phyloP scores from a whole-genome alignment of 1,140 invertebrate species.

The Trichonephila inaurata region DNA sequence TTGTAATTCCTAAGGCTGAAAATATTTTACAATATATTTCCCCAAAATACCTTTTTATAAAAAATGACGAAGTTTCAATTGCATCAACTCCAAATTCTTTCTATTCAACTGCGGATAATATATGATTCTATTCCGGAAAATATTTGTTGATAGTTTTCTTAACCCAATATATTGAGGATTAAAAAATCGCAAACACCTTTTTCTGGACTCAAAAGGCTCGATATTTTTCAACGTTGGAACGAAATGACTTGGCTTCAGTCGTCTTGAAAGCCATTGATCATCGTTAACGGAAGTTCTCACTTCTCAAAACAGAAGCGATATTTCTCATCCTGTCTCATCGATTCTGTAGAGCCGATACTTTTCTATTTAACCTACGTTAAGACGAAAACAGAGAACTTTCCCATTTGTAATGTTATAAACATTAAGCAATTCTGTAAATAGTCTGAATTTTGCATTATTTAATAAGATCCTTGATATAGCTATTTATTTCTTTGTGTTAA shows the following conservation, averaged over 20 bases:
- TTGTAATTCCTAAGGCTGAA: neutral
- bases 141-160: slow-evolving; percentile 16
- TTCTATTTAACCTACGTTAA: neutral
- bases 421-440: no score
- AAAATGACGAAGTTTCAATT: neutral
- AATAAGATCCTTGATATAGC: no score
- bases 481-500: no score
- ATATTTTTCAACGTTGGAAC: slow-evolving; percentile 15
- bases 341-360: slow-evolving; percentile 20
- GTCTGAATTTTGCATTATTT: no score
- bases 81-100: neutral
- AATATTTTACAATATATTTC: neutral
- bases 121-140: neutral
- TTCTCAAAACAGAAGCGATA: slow-evolving; percentile 41
- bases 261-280: slow-evolving; percentile 41
- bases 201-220: neutral
- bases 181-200: slow-evolving; percentile 14
- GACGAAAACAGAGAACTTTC: neutral
- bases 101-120: neutral
- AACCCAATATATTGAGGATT: slow-evolving; percentile 12
- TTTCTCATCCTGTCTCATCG: slow-evolving; percentile 31
- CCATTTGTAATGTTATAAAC: neutral
- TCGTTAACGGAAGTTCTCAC: slow-evolving; percentile 13
- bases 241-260: slow-evolving; percentile 31
- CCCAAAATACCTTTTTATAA: no score